Base-by-base conservation (phyloP, 92 coral and sea anemone species). In the Pocillopora meandrina region DNA sequence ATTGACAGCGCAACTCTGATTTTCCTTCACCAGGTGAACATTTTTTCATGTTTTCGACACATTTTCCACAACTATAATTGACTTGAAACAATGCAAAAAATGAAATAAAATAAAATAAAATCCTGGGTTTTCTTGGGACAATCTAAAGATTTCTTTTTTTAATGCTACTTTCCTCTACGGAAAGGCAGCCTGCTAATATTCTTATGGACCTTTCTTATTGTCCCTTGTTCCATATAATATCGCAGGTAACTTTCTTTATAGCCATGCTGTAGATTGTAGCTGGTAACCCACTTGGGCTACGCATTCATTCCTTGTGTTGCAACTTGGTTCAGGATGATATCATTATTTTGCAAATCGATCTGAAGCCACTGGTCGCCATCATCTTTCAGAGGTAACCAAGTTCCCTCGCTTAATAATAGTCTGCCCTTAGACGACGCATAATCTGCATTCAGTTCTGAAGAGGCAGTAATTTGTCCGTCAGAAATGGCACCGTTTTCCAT, bases 311-410 rank as follows among this genome's bases (percentile, higher is more conserved):
- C 86, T 74, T 74, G 86, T 6, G 86, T 81, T 63, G 71, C 76
- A 10, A 75, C 79, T 15, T 58, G 47, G 3, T 82, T 87, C 56
- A 81, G 61, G 31, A 49, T 55, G 55, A 73, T 87, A 55, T 73
- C 71, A 23, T 72, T 31, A 61, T 67, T 74, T 15, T 75, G 77
- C 61, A 87, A 72, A 66, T 87, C 90, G 15, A 87, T 82, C 68
- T 87, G 86, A 13, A 87, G 82, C 90, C 90, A 87, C n/a, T 75
- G 90, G 20, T 65, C 56, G 36, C 9, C n/a, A 67, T 87, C 86
- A 9, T 12, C 49, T 56, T 34, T 31, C 56, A 49, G 73, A n/a
- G 91, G 63, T 9, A 76, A 76, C 91, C 91, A 88, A 35, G 84
- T 65, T 26, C 91, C 87, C 16, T 61, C 75, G 64, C 79, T 63